phyloP scores from a whole-genome alignment of 2,797 vertebrate species.

The Bradypus variegatus region DNA sequence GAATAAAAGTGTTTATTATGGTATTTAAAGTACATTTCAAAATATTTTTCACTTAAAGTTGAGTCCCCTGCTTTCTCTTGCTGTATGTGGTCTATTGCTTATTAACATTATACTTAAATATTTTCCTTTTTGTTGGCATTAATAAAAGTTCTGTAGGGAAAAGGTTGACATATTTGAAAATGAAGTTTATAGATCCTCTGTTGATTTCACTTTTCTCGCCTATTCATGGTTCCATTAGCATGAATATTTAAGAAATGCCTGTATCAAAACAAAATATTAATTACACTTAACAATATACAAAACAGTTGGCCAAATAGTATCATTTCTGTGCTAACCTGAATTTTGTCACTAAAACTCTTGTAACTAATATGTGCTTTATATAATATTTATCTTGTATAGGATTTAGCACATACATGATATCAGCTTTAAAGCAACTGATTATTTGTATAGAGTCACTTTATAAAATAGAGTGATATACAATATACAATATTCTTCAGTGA shows the following conservation, averaged over 20 bases:
- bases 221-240: background rate
- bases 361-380: constrained; percentile 36
- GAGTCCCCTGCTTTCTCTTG: constrained; percentile 1
- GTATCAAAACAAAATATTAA: constrained; percentile 40
- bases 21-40: background rate
- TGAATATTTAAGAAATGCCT: constrained; percentile 29
- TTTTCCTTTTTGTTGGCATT: background rate
- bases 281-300: constrained; percentile 25
- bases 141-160: constrained; percentile 8
- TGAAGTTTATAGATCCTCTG: constrained; percentile 26
- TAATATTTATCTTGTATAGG: constrained; percentile 52
- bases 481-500: constrained; percentile 19
- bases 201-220: constrained; percentile 36
- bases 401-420: constrained; percentile 30
- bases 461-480: constrained; percentile 47
- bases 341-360: constrained; percentile 42
- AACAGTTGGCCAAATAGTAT: background rate
- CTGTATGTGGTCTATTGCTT: constrained; percentile 5
- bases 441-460: constrained; percentile 43
- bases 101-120: background rate
- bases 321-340: constrained; percentile 33
- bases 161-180: constrained; percentile 20
- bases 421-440: constrained; percentile 43
- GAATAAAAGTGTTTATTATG: background rate
- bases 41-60: background rate